Conservation (phyloP, 2,113 vertebrate species). For the Phylloscopus whistleri region DNA sequence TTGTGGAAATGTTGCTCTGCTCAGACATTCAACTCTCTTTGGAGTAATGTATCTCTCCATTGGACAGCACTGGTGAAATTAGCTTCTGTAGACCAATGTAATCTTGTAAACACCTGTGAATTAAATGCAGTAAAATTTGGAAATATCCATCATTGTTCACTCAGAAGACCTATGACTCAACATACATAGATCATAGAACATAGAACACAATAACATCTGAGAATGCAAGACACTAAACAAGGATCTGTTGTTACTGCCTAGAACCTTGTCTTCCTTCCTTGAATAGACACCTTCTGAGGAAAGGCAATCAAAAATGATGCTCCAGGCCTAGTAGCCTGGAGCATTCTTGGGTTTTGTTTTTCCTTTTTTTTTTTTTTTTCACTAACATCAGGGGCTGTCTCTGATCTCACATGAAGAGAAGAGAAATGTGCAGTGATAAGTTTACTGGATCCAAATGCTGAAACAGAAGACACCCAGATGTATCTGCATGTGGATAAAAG, state of each 20-base stretch:
- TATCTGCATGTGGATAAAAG: background rate
- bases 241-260: background rate
- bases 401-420: background rate
- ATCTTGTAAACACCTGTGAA: background rate
- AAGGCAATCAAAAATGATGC: background rate
- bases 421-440: background rate
- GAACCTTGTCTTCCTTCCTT: background rate
- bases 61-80: background rate
- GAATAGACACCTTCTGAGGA: background rate
- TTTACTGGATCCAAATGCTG: conserved; percentile 21
- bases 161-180: background rate
- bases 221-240: background rate
- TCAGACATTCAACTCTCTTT: background rate
- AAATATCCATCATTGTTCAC: background rate
- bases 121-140: background rate
- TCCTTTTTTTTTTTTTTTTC: rapidly evolving
- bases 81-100: background rate
- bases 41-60: background rate
- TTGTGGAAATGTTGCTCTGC: background rate
- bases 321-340: background rate
- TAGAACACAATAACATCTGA: too few relatives aligned
- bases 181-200: background rate
- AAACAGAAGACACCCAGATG: background rate
- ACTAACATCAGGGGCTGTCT: background rate
- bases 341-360: background rate